A percentile compares a stretch with the other conserved stretches of the same genome.
phyloP scores from a whole-genome alignment of 2,888 invertebrate species.

The Unio delphinus region DNA sequence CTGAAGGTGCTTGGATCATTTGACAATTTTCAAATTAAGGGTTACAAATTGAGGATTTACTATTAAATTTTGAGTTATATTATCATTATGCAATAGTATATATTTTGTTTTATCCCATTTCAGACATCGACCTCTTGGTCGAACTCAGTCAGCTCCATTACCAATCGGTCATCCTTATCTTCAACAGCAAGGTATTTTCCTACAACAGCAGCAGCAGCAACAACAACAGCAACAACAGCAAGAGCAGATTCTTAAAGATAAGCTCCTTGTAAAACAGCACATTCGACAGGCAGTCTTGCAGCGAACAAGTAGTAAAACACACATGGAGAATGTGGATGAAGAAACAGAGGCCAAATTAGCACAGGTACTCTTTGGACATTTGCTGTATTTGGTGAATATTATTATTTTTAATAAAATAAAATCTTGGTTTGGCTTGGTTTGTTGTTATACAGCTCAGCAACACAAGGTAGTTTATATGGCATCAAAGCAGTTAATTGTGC shows the following conservation, averaged over 20 bases:
- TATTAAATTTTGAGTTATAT: too few species aligned
- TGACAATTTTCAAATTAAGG: too few species aligned
- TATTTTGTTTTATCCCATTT: slow-evolving; percentile 56
- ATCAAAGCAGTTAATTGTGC: too few species aligned
- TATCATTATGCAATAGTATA: not conserved
- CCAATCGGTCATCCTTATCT: slow-evolving; percentile 92
- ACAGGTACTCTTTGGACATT: slow-evolving; percentile 47
- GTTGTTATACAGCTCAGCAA: too few species aligned
- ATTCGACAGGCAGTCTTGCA: slow-evolving; percentile 90
- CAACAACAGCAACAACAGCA: slow-evolving; percentile 40
- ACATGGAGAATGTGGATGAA: slow-evolving; percentile 74
- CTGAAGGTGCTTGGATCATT: too few species aligned
- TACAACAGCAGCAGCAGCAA: slow-evolving; percentile 53
- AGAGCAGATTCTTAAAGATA: slow-evolving; percentile 75
- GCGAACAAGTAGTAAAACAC: slow-evolving; percentile 78
- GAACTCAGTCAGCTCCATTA: slow-evolving; percentile 94
- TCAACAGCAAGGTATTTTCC: slow-evolving; percentile 64
- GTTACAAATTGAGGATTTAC: too few species aligned
- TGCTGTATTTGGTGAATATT: not conserved
- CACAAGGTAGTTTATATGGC: too few species aligned
- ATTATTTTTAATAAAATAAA: not conserved
- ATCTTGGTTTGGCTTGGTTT: too few species aligned
- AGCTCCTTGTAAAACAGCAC: slow-evolving; percentile 76
- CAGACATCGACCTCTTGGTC: slow-evolving; percentile 87
- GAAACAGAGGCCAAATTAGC: slow-evolving; percentile 70